Evolutionary conservation across 1,140 invertebrate species (phyloP).

Genomic region (Drosophila erecta): DNA sequence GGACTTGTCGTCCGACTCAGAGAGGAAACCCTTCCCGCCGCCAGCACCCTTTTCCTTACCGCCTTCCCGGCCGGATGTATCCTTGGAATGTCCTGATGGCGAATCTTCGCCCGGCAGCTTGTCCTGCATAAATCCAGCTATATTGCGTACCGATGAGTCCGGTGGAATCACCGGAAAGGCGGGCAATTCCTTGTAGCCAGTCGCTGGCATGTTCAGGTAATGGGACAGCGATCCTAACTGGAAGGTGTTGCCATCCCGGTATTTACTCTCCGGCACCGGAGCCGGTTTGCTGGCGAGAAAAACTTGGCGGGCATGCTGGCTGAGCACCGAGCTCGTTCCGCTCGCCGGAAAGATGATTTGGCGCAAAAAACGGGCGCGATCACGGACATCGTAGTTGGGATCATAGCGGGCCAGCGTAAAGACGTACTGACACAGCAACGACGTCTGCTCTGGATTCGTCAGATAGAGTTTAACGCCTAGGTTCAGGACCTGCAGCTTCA

Average conservation of each 20-base stretch:
- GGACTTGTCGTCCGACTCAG: conserved; percentile 79
- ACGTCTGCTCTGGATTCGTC: conserved; percentile 94
- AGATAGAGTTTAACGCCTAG: conserved; percentile 97
- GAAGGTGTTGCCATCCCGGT: conserved; percentile 92
- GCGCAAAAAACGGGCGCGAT: conserved; percentile 94
- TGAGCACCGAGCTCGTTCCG: conserved; percentile 86
- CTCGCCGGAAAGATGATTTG: conserved; percentile 91
- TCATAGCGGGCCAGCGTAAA: conserved; percentile 99
- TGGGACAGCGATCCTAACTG: conserved; percentile 98
- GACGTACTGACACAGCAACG: conserved; percentile 96
- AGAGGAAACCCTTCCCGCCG: conserved; percentile 74
- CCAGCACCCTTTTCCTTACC: conserved; percentile 34
- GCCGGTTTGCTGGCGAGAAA: conserved; percentile 97
- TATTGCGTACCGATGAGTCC: conserved; percentile 91
- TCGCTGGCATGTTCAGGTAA: conserved; percentile 93
- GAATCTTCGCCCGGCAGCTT: conserved; percentile 47
- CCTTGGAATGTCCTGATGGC: conserved; percentile 10
- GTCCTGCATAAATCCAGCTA: conserved; percentile 86
- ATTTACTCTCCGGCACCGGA: conserved; percentile 90
- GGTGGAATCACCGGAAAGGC: conserved; percentile 92
- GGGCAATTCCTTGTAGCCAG: conserved; percentile 95
- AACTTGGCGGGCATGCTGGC: conserved; percentile 91
- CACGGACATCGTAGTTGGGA: conserved; percentile 98
- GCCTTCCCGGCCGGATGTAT: conserved; percentile 4
- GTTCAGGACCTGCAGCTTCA: conserved; percentile 98